Percentiles rank a stretch among this genome's conserved stretches.
Evolutionary conservation across 2,888 invertebrate species (phyloP).

Genomic region (Microctonus brassicae): DNA sequence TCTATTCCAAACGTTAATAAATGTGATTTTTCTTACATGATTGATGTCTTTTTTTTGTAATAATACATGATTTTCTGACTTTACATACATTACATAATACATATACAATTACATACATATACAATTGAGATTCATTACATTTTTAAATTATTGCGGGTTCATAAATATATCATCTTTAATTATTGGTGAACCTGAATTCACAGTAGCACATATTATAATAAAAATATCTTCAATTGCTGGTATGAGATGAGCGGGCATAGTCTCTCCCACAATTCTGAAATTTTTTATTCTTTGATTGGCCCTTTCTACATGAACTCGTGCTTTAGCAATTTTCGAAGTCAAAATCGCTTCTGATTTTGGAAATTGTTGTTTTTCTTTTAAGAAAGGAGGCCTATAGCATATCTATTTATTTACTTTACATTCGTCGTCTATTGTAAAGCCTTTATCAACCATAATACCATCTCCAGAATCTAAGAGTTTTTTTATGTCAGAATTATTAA

Average conservation of each 20-base stretch:
- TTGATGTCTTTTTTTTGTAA: too few relatives aligned
- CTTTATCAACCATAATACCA: conserved; percentile 45
- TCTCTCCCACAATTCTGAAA: conserved; percentile 40
- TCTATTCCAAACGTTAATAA: too few relatives aligned
- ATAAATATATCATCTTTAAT: conserved; percentile 18
- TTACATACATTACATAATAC: too few relatives aligned
- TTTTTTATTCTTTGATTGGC: conserved; percentile 44
- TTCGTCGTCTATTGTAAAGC: too few relatives aligned
- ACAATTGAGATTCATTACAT: too few relatives aligned
- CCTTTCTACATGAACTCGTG: conserved; percentile 44
- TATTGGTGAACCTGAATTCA: conserved; percentile 33
- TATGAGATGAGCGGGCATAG: conserved; percentile 35
- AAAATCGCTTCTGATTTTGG: conserved; percentile 31
- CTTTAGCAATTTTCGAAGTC: conserved; percentile 37
- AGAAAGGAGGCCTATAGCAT: conserved; percentile 9
- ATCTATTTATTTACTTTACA: conserved; percentile 8
- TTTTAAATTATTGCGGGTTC: too few relatives aligned
- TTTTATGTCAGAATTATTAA: conserved; percentile 23
- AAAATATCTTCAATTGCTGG: conserved; percentile 38
- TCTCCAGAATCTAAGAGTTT: conserved; percentile 38
- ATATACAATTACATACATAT: too few relatives aligned
- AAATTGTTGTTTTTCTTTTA: conserved; percentile 38
- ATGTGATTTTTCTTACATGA: too few relatives aligned
- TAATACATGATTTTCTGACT: too few relatives aligned
- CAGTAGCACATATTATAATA: conserved; percentile 39